Conservation (phyloP, 2,888 invertebrate species). For the Tipula unca region DNA sequence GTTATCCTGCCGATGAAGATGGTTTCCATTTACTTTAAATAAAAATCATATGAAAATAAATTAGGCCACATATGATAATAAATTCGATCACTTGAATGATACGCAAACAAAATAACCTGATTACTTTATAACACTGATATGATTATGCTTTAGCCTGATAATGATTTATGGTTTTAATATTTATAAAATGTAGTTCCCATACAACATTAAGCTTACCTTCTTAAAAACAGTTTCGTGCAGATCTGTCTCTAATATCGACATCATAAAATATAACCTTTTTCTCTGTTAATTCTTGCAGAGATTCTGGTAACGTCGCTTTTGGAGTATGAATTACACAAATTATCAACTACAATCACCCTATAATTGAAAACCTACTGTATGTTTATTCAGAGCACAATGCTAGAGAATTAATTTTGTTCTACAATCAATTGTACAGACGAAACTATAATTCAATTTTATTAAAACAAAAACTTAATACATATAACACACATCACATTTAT, state of each 20-base stretch:
- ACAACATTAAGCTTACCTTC: no score
- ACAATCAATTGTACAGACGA: no score
- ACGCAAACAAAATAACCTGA: slow-evolving; percentile 27
- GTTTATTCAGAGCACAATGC: slow-evolving; percentile 35
- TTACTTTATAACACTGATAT: neutral
- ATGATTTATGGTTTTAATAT: neutral
- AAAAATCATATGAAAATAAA: neutral
- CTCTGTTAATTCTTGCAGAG: slow-evolving; percentile 73
- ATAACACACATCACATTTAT: no score
- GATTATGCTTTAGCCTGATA: no score
- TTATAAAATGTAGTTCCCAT: no score
- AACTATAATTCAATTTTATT: no score
- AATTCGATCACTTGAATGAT: neutral
- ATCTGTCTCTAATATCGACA: slow-evolving; percentile 66
- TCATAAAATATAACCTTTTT: slow-evolving; percentile 65
- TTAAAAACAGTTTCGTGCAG: slow-evolving; percentile 66
- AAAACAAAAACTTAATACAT: no score
- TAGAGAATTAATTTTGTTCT: no score
- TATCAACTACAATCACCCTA: slow-evolving; percentile 82
- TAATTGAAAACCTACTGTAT: slow-evolving; percentile 87
- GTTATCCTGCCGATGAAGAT: slow-evolving; percentile 23
- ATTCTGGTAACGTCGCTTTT: slow-evolving; percentile 45
- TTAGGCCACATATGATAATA: no score
- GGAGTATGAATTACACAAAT: slow-evolving; percentile 78
- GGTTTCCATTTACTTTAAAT: slow-evolving; percentile 21